Evolutionary conservation across 2,888 invertebrate genomes (phyloP), one percentile per base, ranked within the genome.

Genomic region (Muschampia plurimacula): DNA sequence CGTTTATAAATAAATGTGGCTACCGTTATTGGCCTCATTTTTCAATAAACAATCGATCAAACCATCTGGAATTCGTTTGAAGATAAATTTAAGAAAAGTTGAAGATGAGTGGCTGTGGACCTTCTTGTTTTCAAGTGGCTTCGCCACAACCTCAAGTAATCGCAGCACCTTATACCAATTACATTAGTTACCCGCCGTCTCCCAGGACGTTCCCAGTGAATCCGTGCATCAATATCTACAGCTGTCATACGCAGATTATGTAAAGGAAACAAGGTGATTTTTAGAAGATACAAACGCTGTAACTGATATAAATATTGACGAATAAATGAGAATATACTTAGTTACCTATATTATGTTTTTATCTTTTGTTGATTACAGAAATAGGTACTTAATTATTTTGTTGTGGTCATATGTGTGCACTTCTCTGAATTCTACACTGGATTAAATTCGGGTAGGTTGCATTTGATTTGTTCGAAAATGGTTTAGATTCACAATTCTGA

Each of bases 181-280:
- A 83, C n/a, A 83, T 77, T 73, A 82, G 76, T 63, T 74, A 79
- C 5, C 86, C 86, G 2, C 84, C 85, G 9, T 72, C 78, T 6
- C 82, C 84, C 57, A 85, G 87, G 72, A 80, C 82, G 71, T 85
- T 84, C 72, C 83, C 85, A 39, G 82, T 89, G 57, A 89, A 89
- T 74, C 92, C 92, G 2, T 91, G 91, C 80, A 93, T 93, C 81
- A 92, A 93, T 75, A 92, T 93, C 77, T 93, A 92, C 84, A 93
- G 93, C 79, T 91, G 90, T 77, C 81, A 90, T 73, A 93, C 93
- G n/a, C 93, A 93, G 79, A 91, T 93, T 46, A 86, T 92, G 88
- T 93, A 82, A 83, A 52, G n/a, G 39, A 60, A 36, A 9, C 57
- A 49, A 68, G 36, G 22, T 49, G 3, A 12, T 5, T 57, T 49